Conservation (phyloP, 2,797 vertebrate species). For the Mallotus villosus region DNA sequence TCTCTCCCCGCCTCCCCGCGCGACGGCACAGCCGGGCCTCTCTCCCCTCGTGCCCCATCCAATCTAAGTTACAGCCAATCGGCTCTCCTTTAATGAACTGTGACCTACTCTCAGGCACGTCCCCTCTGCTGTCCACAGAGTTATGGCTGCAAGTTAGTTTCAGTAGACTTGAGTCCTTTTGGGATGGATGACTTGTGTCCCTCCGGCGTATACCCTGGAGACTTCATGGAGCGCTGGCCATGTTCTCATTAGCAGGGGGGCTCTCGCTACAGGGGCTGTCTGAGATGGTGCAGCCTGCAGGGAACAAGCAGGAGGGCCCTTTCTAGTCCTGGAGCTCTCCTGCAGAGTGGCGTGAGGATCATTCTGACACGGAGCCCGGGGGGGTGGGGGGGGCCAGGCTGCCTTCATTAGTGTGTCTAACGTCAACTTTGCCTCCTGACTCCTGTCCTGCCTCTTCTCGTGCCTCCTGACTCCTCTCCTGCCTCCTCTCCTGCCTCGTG, state of each 20-base stretch:
- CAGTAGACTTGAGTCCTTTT: conserved; percentile 6
- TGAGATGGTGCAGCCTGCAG: conserved; percentile 35
- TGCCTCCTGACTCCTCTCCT: conserved; percentile 27
- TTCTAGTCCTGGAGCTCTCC: conserved; percentile 47
- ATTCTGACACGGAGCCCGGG: conserved; percentile 44
- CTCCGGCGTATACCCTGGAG: conserved; percentile 24
- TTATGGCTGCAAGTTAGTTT: conserved; percentile 4
- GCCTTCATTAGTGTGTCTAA: conserved; percentile 69
- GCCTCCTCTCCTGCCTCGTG: conserved; percentile 30
- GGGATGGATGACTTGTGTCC: conserved; percentile 6
- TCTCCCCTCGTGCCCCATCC: background rate
- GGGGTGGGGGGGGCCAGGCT: conserved; percentile 54
- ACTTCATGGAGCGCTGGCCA: conserved; percentile 22
- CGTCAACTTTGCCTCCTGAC: conserved; percentile 4
- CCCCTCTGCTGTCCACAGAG: background rate
- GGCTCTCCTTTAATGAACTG: background rate
- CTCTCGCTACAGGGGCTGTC: conserved; percentile 40
- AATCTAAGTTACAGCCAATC: conserved; percentile 6
- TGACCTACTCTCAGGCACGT: background rate
- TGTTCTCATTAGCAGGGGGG: conserved; percentile 46
- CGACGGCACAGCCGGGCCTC: background rate
- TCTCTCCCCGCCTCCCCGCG: too few species aligned
- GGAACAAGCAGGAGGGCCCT: conserved; percentile 53
- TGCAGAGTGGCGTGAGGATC: conserved; percentile 51
- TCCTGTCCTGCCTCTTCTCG: background rate